A percentile compares a stretch with the other conserved stretches of the same genome.
phyloP scores from a whole-genome alignment of 2,113 vertebrate species.

The Micronycteris hirsuta region DNA sequence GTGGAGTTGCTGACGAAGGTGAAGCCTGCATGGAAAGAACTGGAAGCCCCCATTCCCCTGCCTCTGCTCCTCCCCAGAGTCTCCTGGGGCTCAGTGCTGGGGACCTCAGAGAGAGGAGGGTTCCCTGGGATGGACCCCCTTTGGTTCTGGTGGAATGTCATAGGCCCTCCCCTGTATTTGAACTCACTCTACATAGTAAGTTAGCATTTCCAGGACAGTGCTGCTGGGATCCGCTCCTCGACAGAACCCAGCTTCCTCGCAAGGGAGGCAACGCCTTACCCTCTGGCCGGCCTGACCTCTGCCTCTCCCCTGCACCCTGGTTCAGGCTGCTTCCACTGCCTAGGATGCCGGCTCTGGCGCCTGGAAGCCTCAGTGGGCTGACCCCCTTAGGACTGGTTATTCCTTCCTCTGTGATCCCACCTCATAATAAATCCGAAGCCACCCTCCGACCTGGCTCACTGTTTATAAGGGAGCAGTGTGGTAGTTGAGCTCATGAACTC shows the following conservation, averaged over 20 bases:
- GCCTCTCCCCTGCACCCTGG: not conserved
- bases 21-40: accelerated
- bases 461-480: not conserved
- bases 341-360: not conserved
- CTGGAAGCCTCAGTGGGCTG: not conserved
- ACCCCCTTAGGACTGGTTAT: accelerated
- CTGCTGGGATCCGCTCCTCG: not conserved
- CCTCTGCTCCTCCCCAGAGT: not conserved
- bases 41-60: not conserved
- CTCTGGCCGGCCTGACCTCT: not conserved
- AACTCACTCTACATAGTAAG: accelerated
- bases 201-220: not conserved
- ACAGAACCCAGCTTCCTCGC: not conserved
- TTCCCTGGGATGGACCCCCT: not conserved
- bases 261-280: not conserved
- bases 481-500: not conserved
- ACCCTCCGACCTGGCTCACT: accelerated
- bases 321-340: not conserved
- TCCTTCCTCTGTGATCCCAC: not conserved
- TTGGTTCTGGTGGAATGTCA: too few relatives aligned
- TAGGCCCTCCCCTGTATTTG: not conserved
- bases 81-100: not conserved
- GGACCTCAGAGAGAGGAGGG: not conserved
- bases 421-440: accelerated
- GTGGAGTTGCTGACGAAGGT: accelerated